Base-by-base conservation (phyloP, 1,140 invertebrate genomes). In the Trichonephila clavata region DNA sequence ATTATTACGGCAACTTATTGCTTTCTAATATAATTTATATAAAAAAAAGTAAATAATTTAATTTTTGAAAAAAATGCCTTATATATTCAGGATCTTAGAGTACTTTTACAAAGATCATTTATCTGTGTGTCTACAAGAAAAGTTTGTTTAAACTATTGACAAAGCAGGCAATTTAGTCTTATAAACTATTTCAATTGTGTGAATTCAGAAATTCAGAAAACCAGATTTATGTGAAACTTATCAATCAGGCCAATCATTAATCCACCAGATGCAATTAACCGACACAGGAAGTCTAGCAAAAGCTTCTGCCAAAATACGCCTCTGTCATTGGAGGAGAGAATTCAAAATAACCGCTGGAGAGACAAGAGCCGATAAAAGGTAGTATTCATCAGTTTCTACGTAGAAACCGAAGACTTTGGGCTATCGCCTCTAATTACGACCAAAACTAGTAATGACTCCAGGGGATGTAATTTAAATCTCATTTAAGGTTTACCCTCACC, bases 391-490 rank as follows among this genome's bases (percentile, higher is more conserved):
- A 86, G 83, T 88, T 68, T 61, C 32, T 24, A 88, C 8, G 60
- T 20, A 68, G 84, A 24, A 88, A 68, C 63, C 86, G 27, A 88
- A 65, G 86, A 65, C 63, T 68, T 71, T 21, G 32, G 32, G 27
- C 63, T 68, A 88, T 88, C 63, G 61, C 86, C 61, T 88, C 86
- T 88, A 88, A 88, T 88, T 88, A 88, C 63, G 32, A 18, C 27
- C 61, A 21, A 39, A 88, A 63, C 86, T 60, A 43, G 32, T 88
- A 88, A 88, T 88, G 86, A 88, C 86, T 88, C 61, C 32, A 65
- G 86, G 60, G 84, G 32, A 86, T 43, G 86, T 88, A 88, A 88
- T 88, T 88, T 88, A 88, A 88, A 88, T 88, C 86, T 88, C 86
- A 88, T 88, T 88, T 88, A 88, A 88, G 86, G 86, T 88, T 88